Percentiles rank a stretch among this genome's conserved stretches.
Conservation (phyloP, 1,140 invertebrate genomes). For the Hylaeus anthracinus region DNA sequence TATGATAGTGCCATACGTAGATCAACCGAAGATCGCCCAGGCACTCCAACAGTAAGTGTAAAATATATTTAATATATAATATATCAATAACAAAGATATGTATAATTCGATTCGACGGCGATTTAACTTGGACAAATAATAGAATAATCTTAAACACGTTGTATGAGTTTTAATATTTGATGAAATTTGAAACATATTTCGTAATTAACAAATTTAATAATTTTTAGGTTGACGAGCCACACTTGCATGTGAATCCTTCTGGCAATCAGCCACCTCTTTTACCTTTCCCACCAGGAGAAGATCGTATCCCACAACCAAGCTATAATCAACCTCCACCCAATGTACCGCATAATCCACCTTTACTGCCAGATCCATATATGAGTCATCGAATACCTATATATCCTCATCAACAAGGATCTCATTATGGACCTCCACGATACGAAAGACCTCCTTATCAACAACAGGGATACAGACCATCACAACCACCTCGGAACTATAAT, state of each 20-base stretch:
- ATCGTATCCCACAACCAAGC: slow-evolving; percentile 71
- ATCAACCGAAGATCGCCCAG: slow-evolving; percentile 84
- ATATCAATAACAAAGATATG: too few relatives aligned
- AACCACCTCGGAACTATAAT: slow-evolving; percentile 74
- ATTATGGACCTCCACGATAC: slow-evolving; percentile 77
- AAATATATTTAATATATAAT: background rate
- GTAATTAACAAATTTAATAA: background rate
- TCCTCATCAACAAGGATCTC: slow-evolving; percentile 77
- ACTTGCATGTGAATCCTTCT: slow-evolving; percentile 70
- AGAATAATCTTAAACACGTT: background rate
- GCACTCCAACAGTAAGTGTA: slow-evolving; percentile 86
- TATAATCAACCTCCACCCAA: slow-evolving; percentile 77
- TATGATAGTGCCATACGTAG: slow-evolving; percentile 76
- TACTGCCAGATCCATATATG: slow-evolving; percentile 78
- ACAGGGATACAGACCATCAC: slow-evolving; percentile 71
- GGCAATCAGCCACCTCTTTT: slow-evolving; percentile 72
- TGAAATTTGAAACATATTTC: background rate
- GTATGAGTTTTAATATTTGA: background rate
- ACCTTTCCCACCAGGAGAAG: slow-evolving; percentile 78
- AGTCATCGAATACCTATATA: slow-evolving; percentile 77
- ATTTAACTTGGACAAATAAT: too few relatives aligned
- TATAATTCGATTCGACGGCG: too few relatives aligned
- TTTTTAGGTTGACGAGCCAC: slow-evolving; percentile 77
- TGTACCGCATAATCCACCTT: slow-evolving; percentile 73
- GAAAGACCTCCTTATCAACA: slow-evolving; percentile 75